Evolutionary conservation across 2,888 invertebrate species (phyloP).

Genomic region (Gastracanthus pulcherrimus): DNA sequence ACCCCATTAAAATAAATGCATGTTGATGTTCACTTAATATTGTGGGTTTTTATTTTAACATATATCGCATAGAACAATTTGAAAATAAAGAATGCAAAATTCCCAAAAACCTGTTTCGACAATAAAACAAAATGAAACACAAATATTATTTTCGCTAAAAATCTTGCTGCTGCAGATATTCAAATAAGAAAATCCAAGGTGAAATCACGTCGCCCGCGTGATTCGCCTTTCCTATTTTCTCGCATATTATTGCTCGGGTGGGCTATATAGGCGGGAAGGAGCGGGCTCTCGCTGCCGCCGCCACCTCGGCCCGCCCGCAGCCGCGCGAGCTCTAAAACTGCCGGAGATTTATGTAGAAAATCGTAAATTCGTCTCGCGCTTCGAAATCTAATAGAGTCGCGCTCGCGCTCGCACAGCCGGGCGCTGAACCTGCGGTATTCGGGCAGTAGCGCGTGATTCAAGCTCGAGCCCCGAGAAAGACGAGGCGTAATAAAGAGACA

Average conservation of each 20-base stretch:
- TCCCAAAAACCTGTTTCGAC: no score
- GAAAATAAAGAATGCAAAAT: no score
- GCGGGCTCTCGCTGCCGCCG: not conserved
- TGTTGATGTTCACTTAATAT: no score
- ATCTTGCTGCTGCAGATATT: conserved; percentile 5
- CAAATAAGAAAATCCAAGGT: conserved; percentile 10
- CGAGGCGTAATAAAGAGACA: conserved; percentile 37
- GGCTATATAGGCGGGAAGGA: conserved; percentile 8
- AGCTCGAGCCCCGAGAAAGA: conserved; percentile 57
- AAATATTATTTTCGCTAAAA: no score
- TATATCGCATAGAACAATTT: no score
- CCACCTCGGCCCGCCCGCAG: not conserved
- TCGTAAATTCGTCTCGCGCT: conserved; percentile 64
- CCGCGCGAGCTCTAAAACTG: conserved; percentile 46
- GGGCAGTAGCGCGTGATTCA: conserved; percentile 43
- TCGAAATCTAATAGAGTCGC: conserved; percentile 69
- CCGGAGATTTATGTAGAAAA: conserved; percentile 58
- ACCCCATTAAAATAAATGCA: no score
- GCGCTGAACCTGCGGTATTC: conserved; percentile 64
- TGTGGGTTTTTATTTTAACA: no score
- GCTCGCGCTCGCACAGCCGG: no score
- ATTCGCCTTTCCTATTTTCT: conserved; percentile 46
- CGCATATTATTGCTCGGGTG: conserved; percentile 49
- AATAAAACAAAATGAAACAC: no score
- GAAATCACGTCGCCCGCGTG: conserved; percentile 38